phyloP scores from a whole-genome alignment of 2,113 vertebrate genomes.

The Neolamprologus toae region DNA sequence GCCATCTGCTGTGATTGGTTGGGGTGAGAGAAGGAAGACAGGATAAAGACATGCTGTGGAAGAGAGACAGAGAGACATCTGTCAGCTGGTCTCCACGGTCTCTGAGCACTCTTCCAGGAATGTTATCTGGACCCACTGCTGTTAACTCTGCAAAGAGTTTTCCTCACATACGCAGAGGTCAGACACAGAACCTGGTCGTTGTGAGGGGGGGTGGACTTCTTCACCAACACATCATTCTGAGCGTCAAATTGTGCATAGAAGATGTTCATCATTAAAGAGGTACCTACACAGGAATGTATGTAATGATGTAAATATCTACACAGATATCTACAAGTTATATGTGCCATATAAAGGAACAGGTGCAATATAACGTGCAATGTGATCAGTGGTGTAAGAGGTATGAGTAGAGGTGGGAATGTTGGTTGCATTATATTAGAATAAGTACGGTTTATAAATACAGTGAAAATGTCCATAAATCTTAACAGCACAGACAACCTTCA shows the following conservation, averaged over 20 bases:
- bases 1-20: fast-evolving
- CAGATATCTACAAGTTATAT: background rate
- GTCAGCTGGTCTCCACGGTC: background rate
- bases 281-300: background rate
- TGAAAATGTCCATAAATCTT: background rate
- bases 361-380: background rate
- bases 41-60: too few species aligned
- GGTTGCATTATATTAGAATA: background rate
- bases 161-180: background rate
- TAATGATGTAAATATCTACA: background rate
- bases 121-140: background rate
- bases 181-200: fast-evolving
- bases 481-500: background rate
- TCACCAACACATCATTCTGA: background rate
- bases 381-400: background rate
- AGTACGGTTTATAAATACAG: background rate
- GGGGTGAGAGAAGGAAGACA: too few species aligned
- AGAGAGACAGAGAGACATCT: too few species aligned
- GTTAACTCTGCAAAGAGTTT: background rate
- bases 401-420: background rate
- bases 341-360: background rate
- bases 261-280: too few species aligned
- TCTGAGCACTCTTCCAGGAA: background rate
- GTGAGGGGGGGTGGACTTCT: background rate
- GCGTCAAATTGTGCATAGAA: background rate